Base-by-base conservation (phyloP, 2,113 vertebrate genomes). In the Macquaria ambigua region DNA sequence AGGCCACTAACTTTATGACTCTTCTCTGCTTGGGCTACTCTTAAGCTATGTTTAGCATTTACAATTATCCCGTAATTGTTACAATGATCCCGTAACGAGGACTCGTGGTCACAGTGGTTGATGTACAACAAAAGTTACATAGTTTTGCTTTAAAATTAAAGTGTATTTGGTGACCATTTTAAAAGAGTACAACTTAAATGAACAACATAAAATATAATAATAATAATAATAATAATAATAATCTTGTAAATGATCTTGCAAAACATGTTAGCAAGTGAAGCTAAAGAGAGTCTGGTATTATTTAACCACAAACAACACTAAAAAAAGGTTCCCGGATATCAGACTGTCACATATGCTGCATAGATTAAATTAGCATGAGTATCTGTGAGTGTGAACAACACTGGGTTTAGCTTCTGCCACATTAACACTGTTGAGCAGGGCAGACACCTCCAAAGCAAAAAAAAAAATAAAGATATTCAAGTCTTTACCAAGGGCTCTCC, bases 391-490 rank as follows among this genome's bases (percentile, higher is more conserved):
- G 5, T 39, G 31, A 74, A 39, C 58, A 82, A 43, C 15, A n/a
- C 48, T 52, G 23, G 55, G 12, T 55, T 41, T 85, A 79, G 52
- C 62, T 52, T 18, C 59, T 67, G 71, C n/a, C 78, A 74, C 64
- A 66, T 87, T 82, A 84, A 84, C 69, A 64, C 66, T 62, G 50
- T 20, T 67, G 28, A 58, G 8, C 4, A 15, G 6, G 21, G 34
- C 28, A 31, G 28, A 39, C 7, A n/a, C 8, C 7, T 53, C 43
- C 73, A 77, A 31, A 84, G 28, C 10, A 37, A 37, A 37, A 31
- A 31, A 31, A 31, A 31, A 31, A 31, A 31, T 31, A 31, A 31
- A 31, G 46, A 62, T 12, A 34, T 61, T 34, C 12, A 8, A 52
- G 31, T 1, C 16, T 37, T 71, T 62, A 34, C 66, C 46, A 56